Conservation (phyloP, 1,140 invertebrate species). For the Lepidurus apus region DNA sequence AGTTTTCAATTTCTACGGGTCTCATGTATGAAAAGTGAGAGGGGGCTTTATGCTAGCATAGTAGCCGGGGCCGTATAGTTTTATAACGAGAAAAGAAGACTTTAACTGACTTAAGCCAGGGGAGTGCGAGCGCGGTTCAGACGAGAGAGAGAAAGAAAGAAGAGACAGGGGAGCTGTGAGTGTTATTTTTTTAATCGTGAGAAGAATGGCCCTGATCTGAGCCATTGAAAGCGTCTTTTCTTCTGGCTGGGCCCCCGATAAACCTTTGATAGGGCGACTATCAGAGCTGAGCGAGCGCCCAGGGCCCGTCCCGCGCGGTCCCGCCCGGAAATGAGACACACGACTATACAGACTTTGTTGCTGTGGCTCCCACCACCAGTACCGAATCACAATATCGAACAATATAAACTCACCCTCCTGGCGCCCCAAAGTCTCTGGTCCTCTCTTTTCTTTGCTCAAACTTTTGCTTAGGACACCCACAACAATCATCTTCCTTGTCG, state of each 20-base stretch:
- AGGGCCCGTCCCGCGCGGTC: slow-evolving; percentile 19
- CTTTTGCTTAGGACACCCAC: slow-evolving; percentile 18
- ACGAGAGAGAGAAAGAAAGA: background rate
- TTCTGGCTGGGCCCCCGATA: slow-evolving; percentile 20
- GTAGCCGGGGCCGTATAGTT: background rate
- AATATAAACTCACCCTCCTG: slow-evolving; percentile 9
- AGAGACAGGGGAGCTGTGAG: slow-evolving; percentile 16
- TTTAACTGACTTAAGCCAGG: slow-evolving; percentile 14
- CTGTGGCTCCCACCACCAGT: background rate
- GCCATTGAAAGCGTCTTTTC: slow-evolving; percentile 21
- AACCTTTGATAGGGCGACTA: slow-evolving; percentile 18
- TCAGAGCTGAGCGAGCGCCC: slow-evolving; percentile 16
- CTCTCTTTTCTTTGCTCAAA: background rate
- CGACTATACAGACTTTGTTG: slow-evolving; percentile 21
- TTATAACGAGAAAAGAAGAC: slow-evolving; percentile 15
- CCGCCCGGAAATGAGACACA: slow-evolving; percentile 20
- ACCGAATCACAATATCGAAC: slow-evolving; percentile 19
- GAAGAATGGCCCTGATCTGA: slow-evolving; percentile 21
- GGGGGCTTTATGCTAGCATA: background rate
- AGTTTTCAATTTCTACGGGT: background rate
- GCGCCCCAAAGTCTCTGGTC: background rate
- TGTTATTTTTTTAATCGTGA: slow-evolving; percentile 20
- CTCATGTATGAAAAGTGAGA: slow-evolving; percentile 14
- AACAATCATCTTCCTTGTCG: slow-evolving; percentile 5
- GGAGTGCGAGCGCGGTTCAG: background rate